Conservation (phyloP, 2,113 vertebrate species). For the Nibea albiflora region DNA sequence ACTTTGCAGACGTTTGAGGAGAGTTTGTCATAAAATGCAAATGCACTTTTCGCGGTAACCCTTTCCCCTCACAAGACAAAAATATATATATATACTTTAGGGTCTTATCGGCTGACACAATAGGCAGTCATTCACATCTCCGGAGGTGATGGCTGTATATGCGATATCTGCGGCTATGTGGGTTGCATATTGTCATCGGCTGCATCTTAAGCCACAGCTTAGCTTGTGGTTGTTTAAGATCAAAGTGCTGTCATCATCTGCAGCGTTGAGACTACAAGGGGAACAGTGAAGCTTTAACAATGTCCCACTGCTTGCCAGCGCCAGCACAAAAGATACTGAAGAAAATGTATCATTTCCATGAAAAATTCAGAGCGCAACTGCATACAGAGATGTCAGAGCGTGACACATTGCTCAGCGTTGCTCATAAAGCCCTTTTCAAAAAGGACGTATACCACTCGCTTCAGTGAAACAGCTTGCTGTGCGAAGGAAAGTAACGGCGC, state of each 20-base stretch:
- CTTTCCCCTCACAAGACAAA: background rate
- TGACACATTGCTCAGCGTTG: slow-evolving; percentile 16
- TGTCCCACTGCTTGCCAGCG: slow-evolving; percentile 29
- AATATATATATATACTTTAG: background rate
- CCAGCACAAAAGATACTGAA: slow-evolving; percentile 33
- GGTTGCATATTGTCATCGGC: slow-evolving; percentile 33
- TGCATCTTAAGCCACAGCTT: slow-evolving; percentile 52
- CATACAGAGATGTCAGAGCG: slow-evolving; percentile 31
- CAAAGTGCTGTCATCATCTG: slow-evolving; percentile 45
- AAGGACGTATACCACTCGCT: background rate
- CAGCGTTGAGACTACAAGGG: slow-evolving; percentile 24
- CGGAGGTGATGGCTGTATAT: slow-evolving; percentile 8
- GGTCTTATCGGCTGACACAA: slow-evolving; percentile 14
- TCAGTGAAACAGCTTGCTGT: slow-evolving; percentile 7
- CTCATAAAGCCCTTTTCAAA: slow-evolving; percentile 17
- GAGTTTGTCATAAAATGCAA: slow-evolving; percentile 2
- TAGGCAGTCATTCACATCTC: slow-evolving; percentile 16
- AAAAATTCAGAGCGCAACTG: slow-evolving; percentile 26
- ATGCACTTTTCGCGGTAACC: background rate
- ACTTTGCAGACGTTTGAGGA: slow-evolving; percentile 1
- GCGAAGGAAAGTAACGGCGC: background rate
- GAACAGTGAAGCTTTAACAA: slow-evolving; percentile 30
- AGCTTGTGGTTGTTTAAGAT: slow-evolving; percentile 40
- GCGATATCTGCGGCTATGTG: slow-evolving; percentile 16
- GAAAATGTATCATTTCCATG: slow-evolving; percentile 41